Evolutionary conservation across 2,113 vertebrate species (phyloP).

Genomic region (Phaetusa simplex): DNA sequence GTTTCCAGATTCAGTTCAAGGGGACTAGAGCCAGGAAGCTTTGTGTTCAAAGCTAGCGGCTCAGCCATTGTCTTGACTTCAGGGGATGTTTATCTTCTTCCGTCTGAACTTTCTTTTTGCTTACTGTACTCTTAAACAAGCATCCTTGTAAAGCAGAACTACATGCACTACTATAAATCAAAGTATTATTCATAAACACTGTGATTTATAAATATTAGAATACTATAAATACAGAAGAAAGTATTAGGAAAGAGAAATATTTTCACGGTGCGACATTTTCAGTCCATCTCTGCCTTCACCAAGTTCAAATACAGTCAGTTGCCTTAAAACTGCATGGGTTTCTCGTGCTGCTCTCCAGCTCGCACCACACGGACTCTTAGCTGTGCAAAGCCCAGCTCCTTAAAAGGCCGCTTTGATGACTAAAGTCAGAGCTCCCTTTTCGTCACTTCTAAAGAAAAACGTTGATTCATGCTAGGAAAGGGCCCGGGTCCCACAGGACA

Average conservation of each 20-base stretch:
- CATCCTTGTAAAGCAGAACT: not conserved
- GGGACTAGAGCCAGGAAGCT: not conserved
- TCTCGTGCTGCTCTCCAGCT: not conserved
- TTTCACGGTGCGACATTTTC: not conserved
- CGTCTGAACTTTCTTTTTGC: not conserved
- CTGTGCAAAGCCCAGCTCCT: not conserved
- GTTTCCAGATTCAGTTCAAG: not conserved
- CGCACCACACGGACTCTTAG: not conserved
- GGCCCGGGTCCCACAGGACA: not conserved
- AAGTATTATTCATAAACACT: not conserved
- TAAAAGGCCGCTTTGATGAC: not conserved
- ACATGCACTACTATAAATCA: not conserved
- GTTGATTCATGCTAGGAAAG: not conserved
- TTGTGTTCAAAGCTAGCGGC: not conserved
- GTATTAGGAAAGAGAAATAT: not conserved
- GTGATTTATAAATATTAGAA: not conserved
- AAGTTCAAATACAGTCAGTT: not conserved
- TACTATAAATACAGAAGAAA: not conserved
- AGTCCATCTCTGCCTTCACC: not conserved
- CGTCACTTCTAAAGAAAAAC: not conserved
- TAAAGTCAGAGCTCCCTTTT: not conserved
- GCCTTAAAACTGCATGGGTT: not conserved
- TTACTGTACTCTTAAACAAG: not conserved
- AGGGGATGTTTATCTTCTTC: not conserved
- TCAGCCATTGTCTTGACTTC: not conserved